These are phyloP conservation scores for Meteorus colon DNA, from an alignment of 2,888 invertebrate genomes.

Conservation along the genomic window DNA sequence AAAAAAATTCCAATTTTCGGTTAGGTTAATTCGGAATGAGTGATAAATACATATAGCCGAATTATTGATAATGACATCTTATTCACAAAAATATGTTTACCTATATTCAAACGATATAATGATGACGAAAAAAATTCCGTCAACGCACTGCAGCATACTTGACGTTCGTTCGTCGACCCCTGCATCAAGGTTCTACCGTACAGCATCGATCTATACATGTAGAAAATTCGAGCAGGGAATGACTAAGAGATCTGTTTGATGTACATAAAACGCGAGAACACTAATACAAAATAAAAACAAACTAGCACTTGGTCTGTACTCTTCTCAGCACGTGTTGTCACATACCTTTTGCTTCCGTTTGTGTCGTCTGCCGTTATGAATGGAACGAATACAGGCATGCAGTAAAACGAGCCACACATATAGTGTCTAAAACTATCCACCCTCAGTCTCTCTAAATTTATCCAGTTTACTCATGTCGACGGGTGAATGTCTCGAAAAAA, in stretches of 20 bases:
- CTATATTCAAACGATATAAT: too few relatives aligned
- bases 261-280: constrained; percentile 1
- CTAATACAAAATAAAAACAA: background rate
- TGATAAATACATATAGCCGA: too few relatives aligned
- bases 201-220: constrained; percentile 6
- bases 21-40: too few relatives aligned
- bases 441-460: constrained; percentile 52
- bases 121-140: background rate
- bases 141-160: background rate
- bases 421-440: constrained; percentile 47
- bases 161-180: constrained; percentile 30
- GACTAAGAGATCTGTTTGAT: constrained; percentile 32
- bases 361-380: constrained; percentile 38
- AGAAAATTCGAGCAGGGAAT: constrained; percentile 33
- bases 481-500: constrained; percentile 50
- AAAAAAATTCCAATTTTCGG: too few relatives aligned
- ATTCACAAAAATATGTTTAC: too few relatives aligned
- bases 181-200: background rate
- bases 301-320: background rate
- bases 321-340: constrained; percentile 12
- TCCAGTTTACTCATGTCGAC: constrained; percentile 29
- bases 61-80: too few relatives aligned
- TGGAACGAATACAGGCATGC: constrained; percentile 39
- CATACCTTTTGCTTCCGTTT: constrained; percentile 31
- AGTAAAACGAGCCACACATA: constrained; percentile 20